These are phyloP conservation scores for Dusona sp. DNA, from an alignment of 2,888 invertebrate genomes.

Conservation along the genomic window DNA sequence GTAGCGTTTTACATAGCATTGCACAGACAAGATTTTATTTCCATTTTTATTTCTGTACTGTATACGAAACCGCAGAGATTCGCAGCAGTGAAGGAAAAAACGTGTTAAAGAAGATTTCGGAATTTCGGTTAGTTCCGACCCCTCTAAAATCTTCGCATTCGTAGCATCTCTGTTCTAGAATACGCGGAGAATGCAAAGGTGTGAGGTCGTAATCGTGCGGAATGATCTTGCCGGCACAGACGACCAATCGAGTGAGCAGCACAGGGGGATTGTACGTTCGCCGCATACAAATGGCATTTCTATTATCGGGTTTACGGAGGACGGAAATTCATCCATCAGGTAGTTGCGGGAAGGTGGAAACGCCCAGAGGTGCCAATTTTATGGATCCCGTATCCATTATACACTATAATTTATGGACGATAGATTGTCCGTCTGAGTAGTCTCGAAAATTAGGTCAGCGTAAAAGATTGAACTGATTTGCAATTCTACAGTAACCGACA, in stretches of 20 bases:
- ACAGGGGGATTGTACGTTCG: constrained; percentile 69
- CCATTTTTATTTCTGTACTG: constrained; percentile 26
- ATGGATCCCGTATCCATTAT: constrained; percentile 46
- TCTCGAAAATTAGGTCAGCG: background rate
- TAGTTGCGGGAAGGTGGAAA: constrained; percentile 40
- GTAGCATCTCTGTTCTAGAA: constrained; percentile 24
- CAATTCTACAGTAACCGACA: constrained; percentile 10
- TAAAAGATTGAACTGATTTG: background rate
- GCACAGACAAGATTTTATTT: background rate
- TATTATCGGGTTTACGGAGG: constrained; percentile 47
- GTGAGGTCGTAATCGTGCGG: constrained; percentile 63
- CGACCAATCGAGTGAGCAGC: constrained; percentile 59
- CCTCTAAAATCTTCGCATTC: constrained; percentile 23
- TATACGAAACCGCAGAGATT: constrained; percentile 30
- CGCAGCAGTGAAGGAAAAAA: constrained; percentile 6
- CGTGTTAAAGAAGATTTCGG: constrained; percentile 14
- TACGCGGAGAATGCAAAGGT: constrained; percentile 20
- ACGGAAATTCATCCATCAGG: constrained; percentile 17
- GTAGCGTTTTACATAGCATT: background rate
- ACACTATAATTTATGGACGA: background rate
- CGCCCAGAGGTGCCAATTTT: constrained; percentile 68
- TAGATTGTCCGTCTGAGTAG: background rate
- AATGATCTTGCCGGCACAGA: constrained; percentile 71
- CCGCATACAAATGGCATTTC: constrained; percentile 75
- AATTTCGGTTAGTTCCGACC: constrained; percentile 43